A percentile compares a stretch with the other conserved stretches of the same genome.
Evolutionary conservation across 1,140 invertebrate genomes (phyloP).

Genomic region (Lycorma delicatula): DNA sequence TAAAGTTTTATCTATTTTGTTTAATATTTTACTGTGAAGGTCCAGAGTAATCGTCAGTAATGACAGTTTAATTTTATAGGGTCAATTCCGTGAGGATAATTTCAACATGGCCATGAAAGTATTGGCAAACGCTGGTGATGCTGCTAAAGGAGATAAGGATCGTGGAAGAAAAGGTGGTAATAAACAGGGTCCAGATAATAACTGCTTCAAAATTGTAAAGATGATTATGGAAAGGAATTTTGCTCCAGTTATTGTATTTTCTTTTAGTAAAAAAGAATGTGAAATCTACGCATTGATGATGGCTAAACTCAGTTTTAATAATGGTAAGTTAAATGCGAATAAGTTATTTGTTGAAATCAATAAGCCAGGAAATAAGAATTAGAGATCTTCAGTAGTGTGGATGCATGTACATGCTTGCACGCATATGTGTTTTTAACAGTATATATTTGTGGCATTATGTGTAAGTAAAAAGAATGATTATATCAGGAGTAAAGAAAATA

Average conservation of each 20-base stretch:
- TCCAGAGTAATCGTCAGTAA: no score
- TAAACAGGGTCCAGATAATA: conserved; percentile 56
- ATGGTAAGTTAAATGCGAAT: conserved; percentile 54
- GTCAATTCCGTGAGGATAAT: conserved; percentile 94
- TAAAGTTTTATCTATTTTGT: no score
- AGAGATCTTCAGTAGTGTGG: no score
- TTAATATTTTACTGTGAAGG: no score
- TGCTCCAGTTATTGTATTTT: conserved; percentile 97
- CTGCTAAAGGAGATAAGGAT: conserved; percentile 63
- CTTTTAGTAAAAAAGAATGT: conserved; percentile 98
- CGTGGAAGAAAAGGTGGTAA: conserved; percentile 56
- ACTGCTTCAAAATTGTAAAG: conserved; percentile 96
- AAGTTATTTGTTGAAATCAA: no score
- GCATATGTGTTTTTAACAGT: no score
- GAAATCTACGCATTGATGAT: conserved; percentile 94
- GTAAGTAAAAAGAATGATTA: no score
- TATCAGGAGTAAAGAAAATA: no score
- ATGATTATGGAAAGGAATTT: conserved; percentile 99
- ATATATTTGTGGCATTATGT: no score
- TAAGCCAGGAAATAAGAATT: no score
- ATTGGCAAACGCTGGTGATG: conserved; percentile 63
- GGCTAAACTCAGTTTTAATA: conserved; percentile 95
- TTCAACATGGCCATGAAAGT: conserved; percentile 93
- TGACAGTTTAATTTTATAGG: no score
- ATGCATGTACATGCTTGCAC: no score